Evolutionary conservation across 92 coral and sea anemone species (phyloP).

Genomic region (Paramuricea clavata): DNA sequence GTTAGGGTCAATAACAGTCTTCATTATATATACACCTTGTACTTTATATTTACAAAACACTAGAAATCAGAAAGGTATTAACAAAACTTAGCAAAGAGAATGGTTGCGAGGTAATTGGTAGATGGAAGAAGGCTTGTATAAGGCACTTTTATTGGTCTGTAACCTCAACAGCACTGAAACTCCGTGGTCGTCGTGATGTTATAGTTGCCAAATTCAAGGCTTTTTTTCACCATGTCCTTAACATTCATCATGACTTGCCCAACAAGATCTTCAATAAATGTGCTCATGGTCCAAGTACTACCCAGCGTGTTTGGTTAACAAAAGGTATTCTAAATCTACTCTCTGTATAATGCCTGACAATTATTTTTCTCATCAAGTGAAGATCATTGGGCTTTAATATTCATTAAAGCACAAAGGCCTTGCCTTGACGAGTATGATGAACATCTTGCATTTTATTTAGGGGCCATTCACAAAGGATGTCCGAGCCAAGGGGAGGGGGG

Average conservation of each 20-base stretch:
- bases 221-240: conserved; percentile 68
- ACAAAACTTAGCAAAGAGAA: conserved; percentile 72
- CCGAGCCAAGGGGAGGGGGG: too few relatives aligned
- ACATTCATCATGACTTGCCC: conserved; percentile 67
- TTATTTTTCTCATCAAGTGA: background rate
- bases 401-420: too few relatives aligned
- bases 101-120: conserved; percentile 65
- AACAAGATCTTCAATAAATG: conserved; percentile 71
- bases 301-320: conserved; percentile 66
- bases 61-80: conserved; percentile 73
- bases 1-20: too few relatives aligned
- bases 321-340: conserved; percentile 52
- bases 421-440: too few relatives aligned
- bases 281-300: conserved; percentile 5
- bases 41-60: too few relatives aligned
- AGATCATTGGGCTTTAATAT: background rate
- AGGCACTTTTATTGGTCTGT: conserved; percentile 76
- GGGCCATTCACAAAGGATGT: too few relatives aligned
- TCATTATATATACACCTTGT: too few relatives aligned
- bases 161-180: conserved; percentile 49
- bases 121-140: conserved; percentile 77
- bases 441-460: too few relatives aligned
- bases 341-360: background rate
- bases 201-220: conserved; percentile 71
- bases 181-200: conserved; percentile 51